Conservation (phyloP, 2,113 vertebrate genomes). For the Vidua macroura region DNA sequence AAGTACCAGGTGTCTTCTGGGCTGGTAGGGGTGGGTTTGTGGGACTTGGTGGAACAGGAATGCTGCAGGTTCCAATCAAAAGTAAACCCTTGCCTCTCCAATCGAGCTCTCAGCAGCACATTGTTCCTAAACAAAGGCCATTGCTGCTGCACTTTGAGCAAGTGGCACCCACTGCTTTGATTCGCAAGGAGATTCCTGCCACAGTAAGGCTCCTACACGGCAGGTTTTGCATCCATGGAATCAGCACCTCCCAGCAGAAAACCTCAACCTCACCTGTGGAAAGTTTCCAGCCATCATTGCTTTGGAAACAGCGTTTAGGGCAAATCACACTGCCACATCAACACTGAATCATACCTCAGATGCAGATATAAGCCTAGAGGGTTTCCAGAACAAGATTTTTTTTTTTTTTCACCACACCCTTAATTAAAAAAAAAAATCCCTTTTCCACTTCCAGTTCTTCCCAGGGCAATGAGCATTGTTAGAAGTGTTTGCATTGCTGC, state of each 20-base stretch:
- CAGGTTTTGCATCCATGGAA: not conserved
- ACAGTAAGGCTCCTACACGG: not conserved
- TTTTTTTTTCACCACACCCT: not conserved
- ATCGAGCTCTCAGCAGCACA: rapidly evolving
- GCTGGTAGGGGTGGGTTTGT: not conserved
- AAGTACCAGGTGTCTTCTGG: not conserved
- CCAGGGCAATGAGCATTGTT: not conserved
- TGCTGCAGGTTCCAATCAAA: not conserved
- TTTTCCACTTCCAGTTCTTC: not conserved
- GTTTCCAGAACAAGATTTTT: not conserved
- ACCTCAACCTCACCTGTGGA: not conserved
- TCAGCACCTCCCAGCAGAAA: not conserved
- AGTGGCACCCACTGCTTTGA: not conserved
- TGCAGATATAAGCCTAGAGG: not conserved
- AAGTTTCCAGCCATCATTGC: not conserved
- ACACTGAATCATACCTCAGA: not conserved
- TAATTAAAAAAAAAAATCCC: not conserved
- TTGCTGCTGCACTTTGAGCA: not conserved
- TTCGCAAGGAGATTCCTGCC: not conserved
- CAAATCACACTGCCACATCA: not conserved
- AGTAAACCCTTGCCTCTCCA: not conserved
- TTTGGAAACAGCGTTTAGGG: not conserved
- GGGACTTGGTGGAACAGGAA: not conserved
- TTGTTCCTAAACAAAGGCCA: not conserved
- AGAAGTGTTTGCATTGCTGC: not conserved